Percentiles rank a stretch among this genome's conserved stretches.
phyloP scores from a whole-genome alignment of 2,797 vertebrate species.

The Crypturellus tataupa region DNA sequence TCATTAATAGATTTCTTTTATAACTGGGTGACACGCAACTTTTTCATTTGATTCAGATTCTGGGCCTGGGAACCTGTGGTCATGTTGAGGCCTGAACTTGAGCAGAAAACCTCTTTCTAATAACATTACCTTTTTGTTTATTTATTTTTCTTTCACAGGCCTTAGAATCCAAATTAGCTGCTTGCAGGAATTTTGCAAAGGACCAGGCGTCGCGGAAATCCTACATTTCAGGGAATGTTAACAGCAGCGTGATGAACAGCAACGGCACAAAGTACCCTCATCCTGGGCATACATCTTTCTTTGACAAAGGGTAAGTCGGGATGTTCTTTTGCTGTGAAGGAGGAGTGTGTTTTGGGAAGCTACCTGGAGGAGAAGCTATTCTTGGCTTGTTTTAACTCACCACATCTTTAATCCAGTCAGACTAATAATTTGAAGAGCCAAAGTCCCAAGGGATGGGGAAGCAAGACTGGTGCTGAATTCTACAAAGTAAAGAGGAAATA shows the following conservation, averaged over 20 bases:
- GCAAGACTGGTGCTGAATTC: neutral
- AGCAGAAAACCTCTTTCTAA: neutral
- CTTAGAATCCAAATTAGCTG: constrained; percentile 96
- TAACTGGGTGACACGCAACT: neutral
- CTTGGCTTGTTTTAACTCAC: neutral
- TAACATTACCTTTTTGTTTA: neutral
- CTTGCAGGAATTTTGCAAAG: constrained; percentile 97
- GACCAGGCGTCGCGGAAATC: constrained; percentile 94
- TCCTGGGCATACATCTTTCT: constrained; percentile 92
- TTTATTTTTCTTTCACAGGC: constrained; percentile 82
- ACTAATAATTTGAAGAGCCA: neutral
- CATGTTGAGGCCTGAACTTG: neutral
- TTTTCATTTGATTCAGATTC: neutral
- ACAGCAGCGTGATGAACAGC: constrained; percentile 85
- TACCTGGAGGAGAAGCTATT: neutral
- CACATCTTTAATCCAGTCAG: neutral
- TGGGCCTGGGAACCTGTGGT: rapidly evolving
- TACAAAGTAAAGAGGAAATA: neutral
- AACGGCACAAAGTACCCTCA: constrained; percentile 91
- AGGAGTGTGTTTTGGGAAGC: neutral
- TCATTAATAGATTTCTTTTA: neutral
- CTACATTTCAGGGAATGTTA: constrained; percentile 87
- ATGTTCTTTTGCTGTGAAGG: neutral
- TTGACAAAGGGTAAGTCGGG: constrained; percentile 94
- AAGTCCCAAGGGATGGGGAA: neutral